Percentiles rank a stretch among this genome's conserved stretches.
Conservation (phyloP, 2,797 vertebrate genomes). For the Sebastes reedi region DNA sequence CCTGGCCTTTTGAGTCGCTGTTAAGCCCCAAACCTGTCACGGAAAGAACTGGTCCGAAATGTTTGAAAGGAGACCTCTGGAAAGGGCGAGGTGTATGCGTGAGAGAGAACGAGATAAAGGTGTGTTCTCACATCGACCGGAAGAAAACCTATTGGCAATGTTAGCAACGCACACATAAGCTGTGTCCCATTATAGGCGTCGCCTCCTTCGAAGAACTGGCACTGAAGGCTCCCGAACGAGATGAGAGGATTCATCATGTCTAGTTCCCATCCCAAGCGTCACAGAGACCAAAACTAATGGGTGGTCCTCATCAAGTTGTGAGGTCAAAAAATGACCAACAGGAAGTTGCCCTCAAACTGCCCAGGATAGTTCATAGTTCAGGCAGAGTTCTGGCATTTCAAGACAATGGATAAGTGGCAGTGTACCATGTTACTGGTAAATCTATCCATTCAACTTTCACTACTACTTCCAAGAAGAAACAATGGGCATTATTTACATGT, state of each 20-base stretch:
- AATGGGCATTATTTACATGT: slow-evolving; percentile 33
- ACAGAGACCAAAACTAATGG: background rate
- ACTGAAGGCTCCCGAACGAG: background rate
- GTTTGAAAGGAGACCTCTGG: slow-evolving; percentile 22
- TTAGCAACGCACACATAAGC: slow-evolving; percentile 4
- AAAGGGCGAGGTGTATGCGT: background rate
- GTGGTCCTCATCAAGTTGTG: background rate
- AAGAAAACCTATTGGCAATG: slow-evolving; percentile 8
- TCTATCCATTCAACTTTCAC: slow-evolving; percentile 10
- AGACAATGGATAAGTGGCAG: slow-evolving; percentile 1
- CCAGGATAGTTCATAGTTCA: background rate
- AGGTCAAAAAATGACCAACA: background rate
- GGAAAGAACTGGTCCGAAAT: slow-evolving; percentile 16
- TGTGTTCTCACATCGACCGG: slow-evolving; percentile 4
- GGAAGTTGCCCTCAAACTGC: background rate
- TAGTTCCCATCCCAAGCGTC: background rate
- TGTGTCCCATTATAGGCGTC: background rate
- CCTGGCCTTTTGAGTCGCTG: background rate
- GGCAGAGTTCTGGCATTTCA: background rate
- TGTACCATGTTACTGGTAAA: background rate
- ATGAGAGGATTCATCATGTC: background rate
- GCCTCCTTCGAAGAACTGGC: background rate
- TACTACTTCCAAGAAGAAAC: slow-evolving; percentile 12
- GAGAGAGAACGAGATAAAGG: background rate
- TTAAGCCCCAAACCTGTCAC: background rate